A percentile compares a stretch with the other conserved stretches of the same genome.
phyloP scores from a whole-genome alignment of 2,888 invertebrate species.

The Eupithecia subfuscata region DNA sequence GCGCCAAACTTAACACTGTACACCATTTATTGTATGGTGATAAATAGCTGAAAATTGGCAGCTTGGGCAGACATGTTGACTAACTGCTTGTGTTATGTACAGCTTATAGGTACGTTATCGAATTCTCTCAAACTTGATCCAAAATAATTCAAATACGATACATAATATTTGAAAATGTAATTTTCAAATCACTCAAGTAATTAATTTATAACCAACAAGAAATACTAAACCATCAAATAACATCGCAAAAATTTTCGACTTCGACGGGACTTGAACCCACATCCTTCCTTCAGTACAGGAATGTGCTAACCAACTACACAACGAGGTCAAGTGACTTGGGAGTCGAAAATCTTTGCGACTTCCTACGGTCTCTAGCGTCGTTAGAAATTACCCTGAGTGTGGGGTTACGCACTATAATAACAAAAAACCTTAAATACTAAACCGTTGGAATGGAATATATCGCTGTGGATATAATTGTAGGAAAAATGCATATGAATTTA shows the following conservation, averaged over 20 bases:
- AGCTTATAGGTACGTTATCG: not conserved
- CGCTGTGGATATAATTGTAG: not conserved
- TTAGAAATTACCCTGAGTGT: no score
- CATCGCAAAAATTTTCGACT: no score
- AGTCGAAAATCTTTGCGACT: no score
- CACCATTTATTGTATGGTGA: conserved; percentile 8
- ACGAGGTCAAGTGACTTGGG: no score
- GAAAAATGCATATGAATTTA: conserved; percentile 17
- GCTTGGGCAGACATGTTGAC: conserved; percentile 6
- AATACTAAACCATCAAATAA: not conserved
- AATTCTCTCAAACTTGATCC: not conserved
- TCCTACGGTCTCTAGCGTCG: no score
- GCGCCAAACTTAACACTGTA: not conserved
- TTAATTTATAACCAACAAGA: not conserved
- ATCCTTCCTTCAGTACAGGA: no score
- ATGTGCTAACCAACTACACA: no score
- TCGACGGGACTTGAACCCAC: no score
- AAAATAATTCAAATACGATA: not conserved
- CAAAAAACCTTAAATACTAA: no score
- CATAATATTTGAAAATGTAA: not conserved
- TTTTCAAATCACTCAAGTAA: not conserved
- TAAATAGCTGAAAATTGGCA: conserved; percentile 15
- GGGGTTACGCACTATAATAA: no score
- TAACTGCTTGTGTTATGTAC: not conserved
- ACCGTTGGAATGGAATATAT: not conserved